Evolutionary conservation across 2,797 vertebrate species (phyloP).

Genomic region (Anniella stebbinsi): DNA sequence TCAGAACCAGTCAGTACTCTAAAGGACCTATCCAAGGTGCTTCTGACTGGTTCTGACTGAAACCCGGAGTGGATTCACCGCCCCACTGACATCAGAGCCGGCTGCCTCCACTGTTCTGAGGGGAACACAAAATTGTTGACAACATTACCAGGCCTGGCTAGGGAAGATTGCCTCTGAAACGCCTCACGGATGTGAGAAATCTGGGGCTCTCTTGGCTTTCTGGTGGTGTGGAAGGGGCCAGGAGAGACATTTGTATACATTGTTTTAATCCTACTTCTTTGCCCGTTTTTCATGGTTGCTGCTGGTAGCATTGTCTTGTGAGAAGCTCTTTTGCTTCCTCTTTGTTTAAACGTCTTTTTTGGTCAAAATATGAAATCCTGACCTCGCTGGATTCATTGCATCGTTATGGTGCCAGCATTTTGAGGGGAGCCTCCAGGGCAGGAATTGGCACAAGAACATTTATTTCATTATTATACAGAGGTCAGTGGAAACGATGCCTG

Average conservation of each 20-base stretch:
- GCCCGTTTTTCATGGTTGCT: background rate
- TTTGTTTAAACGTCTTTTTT: slow-evolving; percentile 1
- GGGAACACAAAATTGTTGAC: background rate
- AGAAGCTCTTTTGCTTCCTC: background rate
- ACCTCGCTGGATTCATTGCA: background rate
- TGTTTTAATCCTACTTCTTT: background rate
- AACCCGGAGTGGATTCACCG: too few species aligned
- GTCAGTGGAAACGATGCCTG: background rate
- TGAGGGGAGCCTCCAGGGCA: background rate
- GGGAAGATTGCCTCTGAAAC: background rate
- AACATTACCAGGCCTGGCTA: background rate
- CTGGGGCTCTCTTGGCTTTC: too few species aligned
- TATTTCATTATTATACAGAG: background rate
- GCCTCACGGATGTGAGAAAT: background rate
- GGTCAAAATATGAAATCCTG: background rate
- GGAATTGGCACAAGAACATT: background rate
- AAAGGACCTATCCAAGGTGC: too few species aligned
- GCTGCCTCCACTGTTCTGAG: background rate
- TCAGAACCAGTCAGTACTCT: too few species aligned
- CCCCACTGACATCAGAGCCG: too few species aligned
- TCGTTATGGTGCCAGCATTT: background rate
- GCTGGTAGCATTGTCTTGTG: background rate
- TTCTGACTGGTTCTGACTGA: too few species aligned
- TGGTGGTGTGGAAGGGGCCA: background rate
- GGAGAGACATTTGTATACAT: background rate